Evolutionary conservation across 1,140 invertebrate species (phyloP), one percentile per base, ranked within the genome.

Genomic region (Ceratina calcarata): DNA sequence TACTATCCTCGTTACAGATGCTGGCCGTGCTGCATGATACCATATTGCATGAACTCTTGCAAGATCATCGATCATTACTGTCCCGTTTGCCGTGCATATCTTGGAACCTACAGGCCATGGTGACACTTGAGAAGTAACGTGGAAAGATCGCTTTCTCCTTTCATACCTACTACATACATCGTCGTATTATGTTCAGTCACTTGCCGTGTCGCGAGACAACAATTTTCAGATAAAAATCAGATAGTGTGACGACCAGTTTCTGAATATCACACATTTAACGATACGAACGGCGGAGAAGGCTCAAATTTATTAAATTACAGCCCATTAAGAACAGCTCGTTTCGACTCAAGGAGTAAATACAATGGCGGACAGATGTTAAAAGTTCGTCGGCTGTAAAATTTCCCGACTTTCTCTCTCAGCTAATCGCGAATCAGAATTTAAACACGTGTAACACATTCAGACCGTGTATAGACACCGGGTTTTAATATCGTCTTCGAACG

Each of bases 41-140:
- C 94, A 1, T 94, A 94, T 81, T 94, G 93, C 83, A 91, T 94
- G 87, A 90, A 93, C 64, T 93, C 93, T 12, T 94, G 93, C 82
- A 94, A 93, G 76, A 93, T 91, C 75, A 91, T 92, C 49, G 93
- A 94, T 80, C 94, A 95, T 84, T 94, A 93, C 72, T 94, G 94
- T 81, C 94, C 94, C 3, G 90, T 91, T 74, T 95, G 94, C 76
- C 91, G 90, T 72, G 91, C 93, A 20, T 94, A 93, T 82, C 87
- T 94, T 57, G 94, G 94, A 20, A 90, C 90, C 60, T 93, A 92
- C 72, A 89, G 81, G 66, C 90, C 91, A 8, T 92, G 88, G 76
- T 91, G 85, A 89, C 6, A 20, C 1, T 45, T 22, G 22, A 22
- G 16, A 22, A 73, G 24, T n/a, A 22, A 62, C 13, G 58, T 73